Percentiles rank a stretch among this genome's conserved stretches.
Conservation (phyloP, 2,888 invertebrate genomes). For the Melinaea marsaeus region DNA sequence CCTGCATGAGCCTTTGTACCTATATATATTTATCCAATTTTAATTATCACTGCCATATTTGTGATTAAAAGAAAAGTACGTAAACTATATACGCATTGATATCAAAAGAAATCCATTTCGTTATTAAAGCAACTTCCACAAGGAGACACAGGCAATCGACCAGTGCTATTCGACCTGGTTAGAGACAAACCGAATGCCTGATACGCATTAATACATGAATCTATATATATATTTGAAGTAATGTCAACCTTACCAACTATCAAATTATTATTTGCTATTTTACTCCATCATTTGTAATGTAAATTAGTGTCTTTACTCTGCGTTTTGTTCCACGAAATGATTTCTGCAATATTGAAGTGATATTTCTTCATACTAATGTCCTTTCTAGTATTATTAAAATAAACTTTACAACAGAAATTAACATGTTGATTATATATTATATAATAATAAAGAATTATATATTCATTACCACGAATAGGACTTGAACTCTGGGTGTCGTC, state of each 20-base stretch:
- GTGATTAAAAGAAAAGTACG: too few relatives aligned
- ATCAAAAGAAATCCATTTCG: background rate
- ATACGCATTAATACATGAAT: slow-evolving; percentile 60
- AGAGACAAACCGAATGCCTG: slow-evolving; percentile 62
- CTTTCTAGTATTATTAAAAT: slow-evolving; percentile 28
- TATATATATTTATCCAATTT: too few relatives aligned
- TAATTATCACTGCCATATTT: too few relatives aligned
- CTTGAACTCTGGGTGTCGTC: too few relatives aligned
- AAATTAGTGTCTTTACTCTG: slow-evolving; percentile 55
- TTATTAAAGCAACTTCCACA: slow-evolving; percentile 33
- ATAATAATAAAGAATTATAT: too few relatives aligned
- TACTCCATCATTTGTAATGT: slow-evolving; percentile 49
- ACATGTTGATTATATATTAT: too few relatives aligned
- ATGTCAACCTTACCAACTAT: slow-evolving; percentile 40
- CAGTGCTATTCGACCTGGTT: slow-evolving; percentile 62
- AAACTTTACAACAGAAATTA: too few relatives aligned
- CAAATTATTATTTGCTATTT: slow-evolving; percentile 42
- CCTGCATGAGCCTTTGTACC: too few relatives aligned
- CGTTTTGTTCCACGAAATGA: slow-evolving; percentile 56
- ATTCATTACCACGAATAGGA: too few relatives aligned
- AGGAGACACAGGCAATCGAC: slow-evolving; percentile 69
- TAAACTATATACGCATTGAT: too few relatives aligned
- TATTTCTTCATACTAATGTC: slow-evolving; percentile 61
- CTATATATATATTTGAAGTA: slow-evolving; percentile 20
- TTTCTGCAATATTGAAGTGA: slow-evolving; percentile 61